These are phyloP conservation scores for Coregonus sp. DNA, from an alignment of 2,797 vertebrate genomes.

Conservation along the genomic window DNA sequence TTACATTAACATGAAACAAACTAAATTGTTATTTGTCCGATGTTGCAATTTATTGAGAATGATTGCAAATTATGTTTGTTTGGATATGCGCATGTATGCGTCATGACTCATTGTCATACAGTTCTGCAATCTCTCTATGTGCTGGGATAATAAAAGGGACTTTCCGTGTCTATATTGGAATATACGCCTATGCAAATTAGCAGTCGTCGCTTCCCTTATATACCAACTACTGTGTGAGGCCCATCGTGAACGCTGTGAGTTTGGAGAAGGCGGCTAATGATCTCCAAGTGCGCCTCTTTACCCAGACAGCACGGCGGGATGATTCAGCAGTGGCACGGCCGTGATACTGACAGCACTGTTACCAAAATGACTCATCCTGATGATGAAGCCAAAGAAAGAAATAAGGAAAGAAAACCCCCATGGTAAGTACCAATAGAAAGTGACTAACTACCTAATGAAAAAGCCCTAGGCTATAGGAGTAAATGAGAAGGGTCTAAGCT, in stretches of 20 bases:
- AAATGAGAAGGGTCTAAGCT: no score
- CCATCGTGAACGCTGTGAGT: neutral
- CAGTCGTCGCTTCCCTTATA: constrained; percentile 44
- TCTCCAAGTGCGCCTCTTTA: constrained; percentile 23
- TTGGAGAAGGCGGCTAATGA: constrained; percentile 29
- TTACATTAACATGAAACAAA: constrained; percentile 26
- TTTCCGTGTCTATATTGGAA: constrained; percentile 55
- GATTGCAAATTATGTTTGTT: constrained; percentile 15
- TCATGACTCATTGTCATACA: constrained; percentile 37
- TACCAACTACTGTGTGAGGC: constrained; percentile 21
- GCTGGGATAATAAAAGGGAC: constrained; percentile 41
- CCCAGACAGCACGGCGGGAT: constrained; percentile 30
- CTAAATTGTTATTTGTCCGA: constrained; percentile 35
- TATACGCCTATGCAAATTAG: constrained; percentile 57
- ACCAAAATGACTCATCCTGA: constrained; percentile 47
- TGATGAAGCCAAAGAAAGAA: constrained; percentile 25
- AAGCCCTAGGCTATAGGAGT: neutral
- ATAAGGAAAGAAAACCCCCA: constrained; percentile 24
- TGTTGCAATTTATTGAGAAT: constrained; percentile 13
- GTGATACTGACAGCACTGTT: constrained; percentile 23
- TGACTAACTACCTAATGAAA: constrained; percentile 11
- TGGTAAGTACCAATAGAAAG: constrained; percentile 25
- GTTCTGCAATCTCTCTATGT: constrained; percentile 33
- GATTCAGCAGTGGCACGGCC: constrained; percentile 28
- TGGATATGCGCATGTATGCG: neutral